Base-by-base conservation (phyloP, 2,797 vertebrate species). In the Gorsachius magnificus region DNA sequence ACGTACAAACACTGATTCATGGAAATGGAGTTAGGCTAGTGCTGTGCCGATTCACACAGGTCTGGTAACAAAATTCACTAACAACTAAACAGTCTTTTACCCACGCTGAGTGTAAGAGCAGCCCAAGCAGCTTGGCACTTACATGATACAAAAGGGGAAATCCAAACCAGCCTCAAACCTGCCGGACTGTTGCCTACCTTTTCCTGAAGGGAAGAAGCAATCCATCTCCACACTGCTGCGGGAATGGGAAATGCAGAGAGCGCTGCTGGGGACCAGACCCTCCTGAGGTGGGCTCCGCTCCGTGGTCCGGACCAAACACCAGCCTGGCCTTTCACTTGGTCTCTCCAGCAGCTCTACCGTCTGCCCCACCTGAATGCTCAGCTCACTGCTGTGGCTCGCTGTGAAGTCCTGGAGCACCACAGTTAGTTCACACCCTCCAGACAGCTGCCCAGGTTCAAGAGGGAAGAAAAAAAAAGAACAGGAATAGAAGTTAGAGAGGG, bases 331-430 rank as follows among this genome's bases (percentile, higher is more conserved):
- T n/a, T 99, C 99, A 0, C 98, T 99, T 0, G 99, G 99, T 31
- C 99, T 98, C 97, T 99, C 99, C 97, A 99, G 98, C 94, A 99
- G 98, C 98, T 99, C 99, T 97, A 99, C 99, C 0, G 99, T 99
- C 98, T 99, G 99, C 66, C 99, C 99, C 33, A 99, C 99, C 97
- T 99, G 99, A 54, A 99, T 97, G 65, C 98, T 99, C 94, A 99
- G 98, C 98, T 99, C 99, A 2, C 99, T 99, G 38, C 98, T 97
- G 20, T 98, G 98, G 25, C 98, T 96, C 0, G 99, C 98, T 15
- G 97, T 98, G 97, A 99, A 99, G 94, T 99, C 99, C 97, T 99
- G 98, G 88, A 99, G 97, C 88, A 99, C 99, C 97, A 99, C 99
- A 2, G 99, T 99, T 97, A 99, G 95, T 97, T 99, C 99, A 71